Evolutionary conservation across 2,113 vertebrate species (phyloP).

Genomic region (Vombatus ursinus): DNA sequence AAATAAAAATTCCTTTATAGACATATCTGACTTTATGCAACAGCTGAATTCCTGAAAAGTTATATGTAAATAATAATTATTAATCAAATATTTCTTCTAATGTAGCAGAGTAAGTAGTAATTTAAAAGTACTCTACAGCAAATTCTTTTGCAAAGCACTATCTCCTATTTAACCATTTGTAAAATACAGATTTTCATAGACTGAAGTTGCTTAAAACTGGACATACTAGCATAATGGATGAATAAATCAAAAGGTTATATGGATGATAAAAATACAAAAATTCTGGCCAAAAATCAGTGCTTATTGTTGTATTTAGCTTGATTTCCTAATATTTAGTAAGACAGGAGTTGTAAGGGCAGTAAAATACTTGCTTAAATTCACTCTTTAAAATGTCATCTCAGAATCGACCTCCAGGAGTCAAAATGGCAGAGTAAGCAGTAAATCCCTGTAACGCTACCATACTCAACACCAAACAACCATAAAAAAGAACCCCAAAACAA

Average conservation of each 20-base stretch:
- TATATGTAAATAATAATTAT: no score
- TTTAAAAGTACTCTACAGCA: no score
- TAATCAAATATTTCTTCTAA: no score
- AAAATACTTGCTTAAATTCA: neutral
- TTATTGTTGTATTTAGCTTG: neutral
- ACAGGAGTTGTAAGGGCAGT: neutral
- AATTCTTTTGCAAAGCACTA: neutral
- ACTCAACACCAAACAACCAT: no score
- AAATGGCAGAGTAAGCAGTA: no score
- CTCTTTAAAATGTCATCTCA: neutral
- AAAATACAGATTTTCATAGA: neutral
- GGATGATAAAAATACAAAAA: neutral
- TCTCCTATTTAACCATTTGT: neutral
- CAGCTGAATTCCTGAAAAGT: no score
- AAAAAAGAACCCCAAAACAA: no score
- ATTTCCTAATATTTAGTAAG: neutral
- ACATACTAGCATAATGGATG: neutral
- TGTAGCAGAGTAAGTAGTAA: no score
- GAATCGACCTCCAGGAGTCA: no score
- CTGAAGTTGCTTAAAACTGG: neutral
- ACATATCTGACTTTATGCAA: no score
- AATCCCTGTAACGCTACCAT: no score
- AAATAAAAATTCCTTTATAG: no score
- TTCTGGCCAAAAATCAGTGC: neutral
- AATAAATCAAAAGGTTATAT: neutral